These are phyloP conservation scores for Ceratina calcarata DNA, from an alignment of 1,140 invertebrate species.

Conservation along the genomic window DNA sequence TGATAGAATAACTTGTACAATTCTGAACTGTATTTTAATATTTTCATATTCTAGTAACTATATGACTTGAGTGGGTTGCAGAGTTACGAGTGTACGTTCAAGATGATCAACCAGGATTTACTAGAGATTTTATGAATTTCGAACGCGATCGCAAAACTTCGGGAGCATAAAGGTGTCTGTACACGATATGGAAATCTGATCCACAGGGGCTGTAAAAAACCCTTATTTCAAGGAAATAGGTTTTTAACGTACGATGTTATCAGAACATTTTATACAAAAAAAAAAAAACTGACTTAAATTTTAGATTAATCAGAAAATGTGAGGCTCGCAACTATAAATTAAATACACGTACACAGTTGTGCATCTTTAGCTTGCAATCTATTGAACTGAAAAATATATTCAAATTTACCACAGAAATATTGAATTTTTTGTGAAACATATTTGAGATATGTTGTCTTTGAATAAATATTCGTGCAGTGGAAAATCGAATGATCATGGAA, in stretches of 20 bases:
- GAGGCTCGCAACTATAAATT: neutral
- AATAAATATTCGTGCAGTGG: neutral
- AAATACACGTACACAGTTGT: neutral
- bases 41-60: no score
- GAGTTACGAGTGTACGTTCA: neutral
- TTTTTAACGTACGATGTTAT: neutral
- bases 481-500: neutral
- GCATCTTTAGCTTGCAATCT: neutral
- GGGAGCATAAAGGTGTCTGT: neutral
- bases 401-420: neutral
- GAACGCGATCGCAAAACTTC: neutral
- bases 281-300: neutral
- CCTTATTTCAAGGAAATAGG: no score
- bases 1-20: no score
- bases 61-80: no score
- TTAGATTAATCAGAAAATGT: neutral
- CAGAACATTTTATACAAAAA: neutral
- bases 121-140: neutral
- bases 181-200: neutral
- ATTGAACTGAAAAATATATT: neutral
- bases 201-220: neutral
- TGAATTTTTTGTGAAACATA: neutral
- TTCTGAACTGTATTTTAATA: no score
- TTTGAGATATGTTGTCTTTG: neutral
- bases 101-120: neutral